A percentile compares a stretch with the other conserved stretches of the same genome.
These are phyloP conservation scores for Hemicrepidius hirtus DNA, from an alignment of 2,888 invertebrate species.

Conservation along the genomic window DNA sequence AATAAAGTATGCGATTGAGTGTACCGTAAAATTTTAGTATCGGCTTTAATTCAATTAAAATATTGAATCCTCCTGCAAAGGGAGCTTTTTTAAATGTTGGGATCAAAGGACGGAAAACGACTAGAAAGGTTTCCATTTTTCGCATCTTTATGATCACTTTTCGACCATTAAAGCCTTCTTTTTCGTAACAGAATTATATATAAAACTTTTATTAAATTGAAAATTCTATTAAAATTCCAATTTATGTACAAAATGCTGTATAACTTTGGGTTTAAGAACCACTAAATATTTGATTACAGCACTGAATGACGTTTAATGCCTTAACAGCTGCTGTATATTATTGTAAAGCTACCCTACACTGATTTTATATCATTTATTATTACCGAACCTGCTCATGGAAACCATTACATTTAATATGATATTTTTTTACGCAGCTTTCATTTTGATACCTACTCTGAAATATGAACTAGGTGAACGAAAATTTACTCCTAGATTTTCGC, in stretches of 20 bases:
- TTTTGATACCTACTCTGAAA: too few relatives aligned
- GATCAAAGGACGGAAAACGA: neutral
- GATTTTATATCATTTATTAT: conserved; percentile 23
- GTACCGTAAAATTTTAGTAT: too few relatives aligned
- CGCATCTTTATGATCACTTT: neutral
- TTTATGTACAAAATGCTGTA: neutral
- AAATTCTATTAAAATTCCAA: conserved; percentile 20
- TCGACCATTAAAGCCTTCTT: neutral
- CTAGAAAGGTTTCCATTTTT: neutral
- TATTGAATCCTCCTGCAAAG: neutral
- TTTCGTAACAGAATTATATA: neutral
- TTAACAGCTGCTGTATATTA: conserved; percentile 21
- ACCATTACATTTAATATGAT: conserved; percentile 25
- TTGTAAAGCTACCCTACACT: conserved; percentile 11
- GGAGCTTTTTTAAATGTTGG: neutral
- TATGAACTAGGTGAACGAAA: neutral
- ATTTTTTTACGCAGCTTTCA: conserved; percentile 3
- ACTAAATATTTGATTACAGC: conserved; percentile 28
- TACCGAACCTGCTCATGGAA: conserved; percentile 16
- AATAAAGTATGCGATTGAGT: too few relatives aligned
- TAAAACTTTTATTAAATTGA: neutral
- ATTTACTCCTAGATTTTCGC: neutral
- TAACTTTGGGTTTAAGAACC: conserved; percentile 14
- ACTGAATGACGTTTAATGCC: conserved; percentile 24
- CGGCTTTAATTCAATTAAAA: too few relatives aligned